Evolutionary conservation across 2,797 vertebrate genomes (phyloP), one percentile per base, ranked within the genome.

Genomic region (Sebastolobus altivelis): DNA sequence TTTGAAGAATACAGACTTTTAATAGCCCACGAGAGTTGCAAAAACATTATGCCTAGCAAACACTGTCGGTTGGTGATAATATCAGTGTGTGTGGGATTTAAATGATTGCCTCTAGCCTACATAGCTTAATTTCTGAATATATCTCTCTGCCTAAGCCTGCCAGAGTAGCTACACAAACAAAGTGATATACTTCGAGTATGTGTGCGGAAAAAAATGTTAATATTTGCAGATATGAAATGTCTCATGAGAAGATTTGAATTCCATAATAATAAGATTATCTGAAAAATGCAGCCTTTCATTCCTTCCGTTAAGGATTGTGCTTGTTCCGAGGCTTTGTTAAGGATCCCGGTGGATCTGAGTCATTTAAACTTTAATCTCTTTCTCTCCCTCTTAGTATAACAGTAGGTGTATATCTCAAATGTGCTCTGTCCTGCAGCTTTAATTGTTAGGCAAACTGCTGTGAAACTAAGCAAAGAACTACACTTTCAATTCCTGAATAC

Each of bases 1-100:
- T 60, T 81, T 65, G 55, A 84, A 79, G 75, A 89, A 85, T 72
- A 65, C 61, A 76, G 69, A 85, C 76, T 85, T 83, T 81, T 82
- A 91, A 85, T 85, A 82, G 74, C 58, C 49, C 68, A 71, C 16
- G 1, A 82, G 56, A 75, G 56, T 70, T 31, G 25, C 80, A 71
- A 69, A 69, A 77, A 77, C 43, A 67, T 52, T 27, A 71, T 68
- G 72, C 68, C 52, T 37, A 52, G 56, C 71, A 82, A 88, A 86
- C 76, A 79, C 62, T 65, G 75, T 67, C 6, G n/a, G 29, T 78
- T 63, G 68, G 69, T 55, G 81, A 88, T 92, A 82, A 58, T 59
- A 92, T 92, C 85, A 72, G 56, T 77, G 35, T 72, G 72, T 72
- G 80, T 75, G 65, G 75, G 78, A 86, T 88, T 90, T 80, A 82